These are phyloP conservation scores for Dolichopus griseipennis DNA, from an alignment of 2,888 invertebrate genomes.

Conservation along the genomic window DNA sequence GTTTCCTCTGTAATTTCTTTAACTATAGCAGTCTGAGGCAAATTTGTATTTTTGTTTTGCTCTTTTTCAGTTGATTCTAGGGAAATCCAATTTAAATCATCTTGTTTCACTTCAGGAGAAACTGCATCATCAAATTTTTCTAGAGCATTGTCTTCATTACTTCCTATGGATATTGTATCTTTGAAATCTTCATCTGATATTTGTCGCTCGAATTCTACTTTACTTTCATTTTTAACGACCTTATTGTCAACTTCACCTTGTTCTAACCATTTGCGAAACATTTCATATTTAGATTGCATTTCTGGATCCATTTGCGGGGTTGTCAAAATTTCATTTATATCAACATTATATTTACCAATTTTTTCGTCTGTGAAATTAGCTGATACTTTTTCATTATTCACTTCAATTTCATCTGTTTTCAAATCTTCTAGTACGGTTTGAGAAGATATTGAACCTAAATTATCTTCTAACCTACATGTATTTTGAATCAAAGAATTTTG, in stretches of 20 bases:
- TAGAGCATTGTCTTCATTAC: conserved; percentile 16
- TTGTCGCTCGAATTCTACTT: conserved; percentile 26
- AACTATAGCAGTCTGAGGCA: neutral
- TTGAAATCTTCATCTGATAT: conserved; percentile 38
- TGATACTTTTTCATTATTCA: neutral
- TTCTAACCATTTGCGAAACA: conserved; percentile 25
- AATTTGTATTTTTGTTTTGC: neutral
- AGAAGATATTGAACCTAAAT: conserved; percentile 5
- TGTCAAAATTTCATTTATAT: neutral
- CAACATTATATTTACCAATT: conserved; percentile 34
- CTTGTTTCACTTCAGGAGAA: neutral
- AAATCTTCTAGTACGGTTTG: neutral
- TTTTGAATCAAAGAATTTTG: neutral
- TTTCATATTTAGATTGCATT: conserved; percentile 32
- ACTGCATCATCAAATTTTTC: conserved; percentile 15
- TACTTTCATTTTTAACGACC: neutral
- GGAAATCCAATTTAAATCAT: neutral
- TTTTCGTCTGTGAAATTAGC: neutral
- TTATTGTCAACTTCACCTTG: conserved; percentile 2
- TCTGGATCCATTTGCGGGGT: conserved; percentile 21
- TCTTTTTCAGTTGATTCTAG: neutral
- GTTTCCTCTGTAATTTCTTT: neutral
- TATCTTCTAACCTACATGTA: conserved; percentile 11
- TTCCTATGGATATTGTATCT: conserved; percentile 24
- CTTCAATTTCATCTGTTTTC: neutral